Conservation (phyloP, 2,888 invertebrate species). For the Volucella inflata region DNA sequence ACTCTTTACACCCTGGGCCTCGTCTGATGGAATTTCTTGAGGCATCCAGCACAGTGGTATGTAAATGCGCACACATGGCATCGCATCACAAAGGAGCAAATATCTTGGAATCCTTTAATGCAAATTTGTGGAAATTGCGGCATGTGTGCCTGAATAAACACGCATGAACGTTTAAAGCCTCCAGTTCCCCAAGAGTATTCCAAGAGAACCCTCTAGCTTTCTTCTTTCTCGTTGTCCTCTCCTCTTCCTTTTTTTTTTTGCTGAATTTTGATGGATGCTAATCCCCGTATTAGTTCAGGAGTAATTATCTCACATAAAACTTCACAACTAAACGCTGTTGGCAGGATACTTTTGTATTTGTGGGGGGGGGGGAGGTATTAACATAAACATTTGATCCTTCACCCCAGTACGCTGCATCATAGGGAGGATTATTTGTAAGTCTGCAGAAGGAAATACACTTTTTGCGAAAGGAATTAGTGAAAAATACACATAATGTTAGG, state of each 20-base stretch:
- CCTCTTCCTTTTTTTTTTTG: conserved; percentile 7
- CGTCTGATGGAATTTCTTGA: conserved; percentile 12
- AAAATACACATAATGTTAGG: conserved; percentile 38
- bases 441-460: conserved; percentile 4
- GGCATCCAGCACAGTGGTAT: conserved; percentile 46
- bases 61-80: conserved; percentile 67
- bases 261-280: conserved; percentile 65
- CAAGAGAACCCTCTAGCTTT: neutral
- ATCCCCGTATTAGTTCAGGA: conserved; percentile 63
- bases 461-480: conserved; percentile 11
- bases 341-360: neutral
- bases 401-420: neutral
- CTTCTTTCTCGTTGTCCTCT: neutral
- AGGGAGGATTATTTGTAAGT: neutral
- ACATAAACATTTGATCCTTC: conserved; percentile 60
- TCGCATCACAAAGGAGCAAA: conserved; percentile 69
- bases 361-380: conserved; percentile 21
- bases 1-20: neutral
- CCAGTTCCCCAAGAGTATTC: neutral
- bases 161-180: conserved; percentile 24
- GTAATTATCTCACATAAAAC: conserved; percentile 66
- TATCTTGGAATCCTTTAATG: conserved; percentile 74
- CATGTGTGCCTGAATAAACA: conserved; percentile 63
- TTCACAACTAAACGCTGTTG: conserved; percentile 5
- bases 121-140: conserved; percentile 74